These are phyloP conservation scores for Crioceris asparagi DNA, from an alignment of 2,888 invertebrate species.

Conservation along the genomic window DNA sequence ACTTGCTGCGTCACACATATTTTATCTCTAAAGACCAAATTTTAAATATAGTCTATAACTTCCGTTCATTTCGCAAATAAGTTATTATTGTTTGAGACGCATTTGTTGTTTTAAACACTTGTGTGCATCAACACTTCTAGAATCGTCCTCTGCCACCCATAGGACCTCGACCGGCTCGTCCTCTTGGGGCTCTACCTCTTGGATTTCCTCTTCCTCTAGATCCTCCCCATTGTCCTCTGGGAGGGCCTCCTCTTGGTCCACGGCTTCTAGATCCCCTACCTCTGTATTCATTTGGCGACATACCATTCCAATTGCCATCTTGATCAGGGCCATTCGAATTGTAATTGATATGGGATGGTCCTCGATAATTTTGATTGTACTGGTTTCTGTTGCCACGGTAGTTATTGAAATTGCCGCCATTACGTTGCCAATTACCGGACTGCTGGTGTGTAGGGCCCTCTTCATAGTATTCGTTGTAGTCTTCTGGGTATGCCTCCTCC, in stretches of 20 bases:
- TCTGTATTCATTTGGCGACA: slow-evolving; percentile 3
- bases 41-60: too few species aligned
- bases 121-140: slow-evolving; percentile 1
- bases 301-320: slow-evolving; percentile 7
- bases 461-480: slow-evolving; percentile 37
- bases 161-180: slow-evolving; percentile 13
- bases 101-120: too few species aligned
- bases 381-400: slow-evolving; percentile 11
- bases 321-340: slow-evolving; percentile 5
- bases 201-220: slow-evolving; percentile 5
- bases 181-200: slow-evolving; percentile 13
- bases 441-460: too few species aligned
- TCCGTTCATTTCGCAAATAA: too few species aligned
- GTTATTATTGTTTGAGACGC: too few species aligned
- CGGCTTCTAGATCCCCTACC: slow-evolving; percentile 7
- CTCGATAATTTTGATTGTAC: slow-evolving; percentile 2
- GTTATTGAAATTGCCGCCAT: slow-evolving; percentile 31
- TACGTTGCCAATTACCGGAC: slow-evolving; percentile 34
- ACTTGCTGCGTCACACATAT: too few species aligned
- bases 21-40: too few species aligned
- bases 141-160: slow-evolving; percentile 12
- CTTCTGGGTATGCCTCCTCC: slow-evolving; percentile 20
- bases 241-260: slow-evolving; percentile 2
- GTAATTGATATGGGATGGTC: slow-evolving; percentile 4
- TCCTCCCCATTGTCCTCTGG: slow-evolving; percentile 3